Evolutionary conservation across 2,113 vertebrate genomes (phyloP), one percentile per base, ranked within the genome.

Genomic region (Willisornis vidua): DNA sequence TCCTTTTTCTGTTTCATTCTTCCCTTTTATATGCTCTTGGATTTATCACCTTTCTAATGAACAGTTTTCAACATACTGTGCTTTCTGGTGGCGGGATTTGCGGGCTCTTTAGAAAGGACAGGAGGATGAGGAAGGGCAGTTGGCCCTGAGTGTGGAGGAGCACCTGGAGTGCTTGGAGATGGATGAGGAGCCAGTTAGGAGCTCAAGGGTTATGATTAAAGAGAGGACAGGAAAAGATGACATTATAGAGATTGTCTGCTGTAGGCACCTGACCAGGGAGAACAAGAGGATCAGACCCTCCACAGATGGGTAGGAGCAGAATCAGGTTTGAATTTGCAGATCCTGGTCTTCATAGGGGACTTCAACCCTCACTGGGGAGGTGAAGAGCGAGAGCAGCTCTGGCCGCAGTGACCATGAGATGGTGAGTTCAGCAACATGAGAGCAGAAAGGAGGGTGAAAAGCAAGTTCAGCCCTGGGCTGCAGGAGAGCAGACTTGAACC

Each of bases 21-120:
- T 95, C 87, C 95, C 95, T 97, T 98, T 97, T 92, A 61, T 94
- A 87, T 86, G 18, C 72, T 65, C 62, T 84, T 94, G 90, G 89
- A 72, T 96, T 97, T 89, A 66, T 90, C 85, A 86, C 75, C 65
- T 94, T 91, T 95, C 68, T 85, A 55, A 94, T 79, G 73, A 80
- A 63, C 39, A 45, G 70, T 85, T 97, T 90, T 92, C 76, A 75
- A 55, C 57, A 39, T 70, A 37, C 74, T 68, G 66, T 71, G 65
- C 85, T 95, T 94, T 95, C 55, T 86, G 87, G n/a, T n/a, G 14
- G 48, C 45, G 58, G 61, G 66, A n/a, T 86, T 25, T 67, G 48
- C 46, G 43, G 83, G 55, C 70, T 63, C 57, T 26, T 39, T 10
- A 41, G 72, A 80, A 83, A 75, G 77, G 49, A 17, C 15, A 54